Evolutionary conservation across 2,797 vertebrate species (phyloP), one percentile per base, ranked within the genome.

Genomic region (Mus minutoides): DNA sequence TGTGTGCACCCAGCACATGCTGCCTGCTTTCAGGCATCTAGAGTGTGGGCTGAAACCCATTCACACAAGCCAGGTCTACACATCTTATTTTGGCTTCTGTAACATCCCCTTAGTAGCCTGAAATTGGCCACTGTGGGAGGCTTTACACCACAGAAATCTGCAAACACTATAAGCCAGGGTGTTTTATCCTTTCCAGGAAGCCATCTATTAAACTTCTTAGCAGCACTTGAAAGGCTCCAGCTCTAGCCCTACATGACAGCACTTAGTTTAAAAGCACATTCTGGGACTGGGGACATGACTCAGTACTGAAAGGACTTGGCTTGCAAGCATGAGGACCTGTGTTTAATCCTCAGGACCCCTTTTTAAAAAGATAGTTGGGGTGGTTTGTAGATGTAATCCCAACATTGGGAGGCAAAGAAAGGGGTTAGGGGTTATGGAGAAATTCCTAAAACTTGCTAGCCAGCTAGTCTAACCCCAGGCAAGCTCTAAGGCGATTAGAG

Each of bases 161-260:
- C 56, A 83, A 88, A 76, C 0, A 26, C 54, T 46, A 34, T 60
- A 52, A 91, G 73, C 62, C 19, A 62, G 62, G 17, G 1, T 16
- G 16, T 37, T 60, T 67, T 60, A 29, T 40, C 80, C 83, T 91
- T 96, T 76, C 76, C 19, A 87, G 40, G 67, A 56, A 80, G 52
- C 10, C 54, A 83, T 40, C 87, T 84, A 75, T 31, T 78, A 92
- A 94, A 78, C 34, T 40, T 89, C 82, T 89, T 67, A 73, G 29
- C 71, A 94, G 40, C 64, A 34, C 37, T 46, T 88, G 37, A 89
- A 54, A 96, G 91, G 77, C 64, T 16, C 31, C 54, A 56, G 11
- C 13, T 76, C 49, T 40, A 79, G 56, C 64, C 62, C 54, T 90
- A 46, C 54, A 34, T 7, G 19, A 37, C 31, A 43, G 37, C 11